Evolutionary conservation across 2,888 invertebrate genomes (phyloP).

Genomic region (Phragmatobia fuliginosa): DNA sequence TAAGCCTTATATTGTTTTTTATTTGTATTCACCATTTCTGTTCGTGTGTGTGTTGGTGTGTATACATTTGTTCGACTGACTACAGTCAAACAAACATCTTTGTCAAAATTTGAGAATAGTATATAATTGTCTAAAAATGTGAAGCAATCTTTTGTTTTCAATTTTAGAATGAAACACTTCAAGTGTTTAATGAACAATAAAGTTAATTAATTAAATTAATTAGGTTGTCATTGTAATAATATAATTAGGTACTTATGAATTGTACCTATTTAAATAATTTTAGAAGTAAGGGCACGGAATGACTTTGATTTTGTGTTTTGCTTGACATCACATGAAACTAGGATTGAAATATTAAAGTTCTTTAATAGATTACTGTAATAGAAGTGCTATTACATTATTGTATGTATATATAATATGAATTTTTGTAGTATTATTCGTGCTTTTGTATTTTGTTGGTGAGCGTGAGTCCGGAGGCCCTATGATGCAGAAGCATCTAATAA

Average conservation of each 20-base stretch:
- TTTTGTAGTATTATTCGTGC: too few relatives aligned
- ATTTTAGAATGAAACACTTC: not conserved
- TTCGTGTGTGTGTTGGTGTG: not conserved
- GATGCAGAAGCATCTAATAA: too few relatives aligned
- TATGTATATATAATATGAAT: too few relatives aligned
- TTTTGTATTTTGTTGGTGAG: too few relatives aligned
- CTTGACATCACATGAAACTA: not conserved
- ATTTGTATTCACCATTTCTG: slow-evolving; percentile 13
- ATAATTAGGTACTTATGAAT: too few relatives aligned
- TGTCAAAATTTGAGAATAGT: not conserved
- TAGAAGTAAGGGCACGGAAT: not conserved
- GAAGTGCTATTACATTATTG: too few relatives aligned
- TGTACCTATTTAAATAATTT: not conserved
- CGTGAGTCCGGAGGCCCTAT: too few relatives aligned
- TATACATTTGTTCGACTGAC: not conserved
- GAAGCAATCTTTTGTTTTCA: not conserved
- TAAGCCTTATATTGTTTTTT: slow-evolving; percentile 43
- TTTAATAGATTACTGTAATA: too few relatives aligned
- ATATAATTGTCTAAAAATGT: not conserved
- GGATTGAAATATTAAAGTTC: too few relatives aligned
- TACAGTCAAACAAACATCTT: not conserved
- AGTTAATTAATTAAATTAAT: not conserved
- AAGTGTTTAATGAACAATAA: not conserved
- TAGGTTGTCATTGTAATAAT: not conserved
- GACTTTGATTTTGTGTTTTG: not conserved